Evolutionary conservation across 2,888 invertebrate genomes (phyloP), one percentile per base, ranked within the genome.

Genomic region (Noctuana brunneofusca): DNA sequence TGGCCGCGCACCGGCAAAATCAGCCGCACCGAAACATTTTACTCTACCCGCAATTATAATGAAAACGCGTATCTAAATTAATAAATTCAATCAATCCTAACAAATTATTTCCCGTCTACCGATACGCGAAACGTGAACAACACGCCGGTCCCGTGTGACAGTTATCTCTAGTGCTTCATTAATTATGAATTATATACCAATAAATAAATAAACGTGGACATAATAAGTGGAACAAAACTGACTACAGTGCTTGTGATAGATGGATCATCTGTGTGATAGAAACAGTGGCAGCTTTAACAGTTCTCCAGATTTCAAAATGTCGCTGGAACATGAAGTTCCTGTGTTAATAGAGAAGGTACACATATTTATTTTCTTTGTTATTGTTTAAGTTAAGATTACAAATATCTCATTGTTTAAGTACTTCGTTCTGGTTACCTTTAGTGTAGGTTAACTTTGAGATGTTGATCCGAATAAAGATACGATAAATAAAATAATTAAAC

Each of bases 301-400:
- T 78, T 86, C 89, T 68, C 81, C 85, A 12, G 82, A 84, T 72
- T 71, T 86, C 67, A 85, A 87, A 72, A 86, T 90, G 87, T 87
- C 90, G 65, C 74, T 89, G 80, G 89, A 89, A 69, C 87, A 82
- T 67, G 86, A 86, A 77, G 81, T 89, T 69, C 87, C 89, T 73
- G 86, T 81, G 69, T 76, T 91, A 66, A 81, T 89, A 71, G 84
- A 89, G 71, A 84, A 91, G 90, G 90, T 91, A 49, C 18, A n/a
- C 38, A 38, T 38, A 18, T 63, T 46, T 60, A 38, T 18, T 35
- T 22, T 9, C 54, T 11, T 35, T 12, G 27, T 27, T 27, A 27
- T 5, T 27, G 27, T 27, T 27, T 27, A 27, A n/a, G n/a, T n/a
- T n/a, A n/a, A n/a, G n/a, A n/a, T n/a, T n/a, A n/a, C n/a, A n/a